These are phyloP conservation scores for Saguinus midas DNA, from an alignment of 2,113 vertebrate genomes.

Conservation along the genomic window DNA sequence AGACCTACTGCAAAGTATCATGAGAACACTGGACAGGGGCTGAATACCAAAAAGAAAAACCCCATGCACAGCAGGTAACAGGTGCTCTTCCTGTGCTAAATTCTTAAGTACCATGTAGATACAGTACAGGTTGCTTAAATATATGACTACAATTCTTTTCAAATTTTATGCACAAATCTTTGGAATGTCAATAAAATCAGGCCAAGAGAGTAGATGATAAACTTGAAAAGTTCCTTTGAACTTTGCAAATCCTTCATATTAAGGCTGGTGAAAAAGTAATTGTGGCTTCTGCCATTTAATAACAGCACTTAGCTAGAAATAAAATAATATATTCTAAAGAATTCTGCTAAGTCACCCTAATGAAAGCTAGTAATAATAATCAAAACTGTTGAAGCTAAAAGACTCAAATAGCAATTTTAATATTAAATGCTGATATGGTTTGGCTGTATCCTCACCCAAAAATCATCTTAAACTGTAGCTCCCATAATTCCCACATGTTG, in stretches of 20 bases:
- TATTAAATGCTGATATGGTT: not conserved
- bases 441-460: too few species aligned
- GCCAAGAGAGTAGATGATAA: not conserved
- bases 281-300: too few species aligned
- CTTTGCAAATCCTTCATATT: not conserved
- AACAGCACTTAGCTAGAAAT: not conserved
- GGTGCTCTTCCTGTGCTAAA: not conserved
- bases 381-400: not conserved
- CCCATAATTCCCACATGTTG: too few species aligned
- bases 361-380: not conserved
- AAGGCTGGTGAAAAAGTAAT: not conserved
- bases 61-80: not conserved
- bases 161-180: conserved; percentile 27
- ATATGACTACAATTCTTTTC: not conserved
- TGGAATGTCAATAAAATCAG: not conserved
- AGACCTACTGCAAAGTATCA: not conserved
- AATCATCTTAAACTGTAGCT: too few species aligned
- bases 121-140: not conserved
- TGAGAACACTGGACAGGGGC: not conserved
- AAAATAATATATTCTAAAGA: conserved; percentile 7
- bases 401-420: conserved; percentile 37
- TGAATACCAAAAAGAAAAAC: not conserved
- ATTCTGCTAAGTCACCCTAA: not conserved
- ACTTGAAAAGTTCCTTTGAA: not conserved
- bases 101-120: not conserved